These are phyloP conservation scores for Caenorhabditis sp. DNA, from an alignment of 2,888 invertebrate genomes.

Conservation along the genomic window DNA sequence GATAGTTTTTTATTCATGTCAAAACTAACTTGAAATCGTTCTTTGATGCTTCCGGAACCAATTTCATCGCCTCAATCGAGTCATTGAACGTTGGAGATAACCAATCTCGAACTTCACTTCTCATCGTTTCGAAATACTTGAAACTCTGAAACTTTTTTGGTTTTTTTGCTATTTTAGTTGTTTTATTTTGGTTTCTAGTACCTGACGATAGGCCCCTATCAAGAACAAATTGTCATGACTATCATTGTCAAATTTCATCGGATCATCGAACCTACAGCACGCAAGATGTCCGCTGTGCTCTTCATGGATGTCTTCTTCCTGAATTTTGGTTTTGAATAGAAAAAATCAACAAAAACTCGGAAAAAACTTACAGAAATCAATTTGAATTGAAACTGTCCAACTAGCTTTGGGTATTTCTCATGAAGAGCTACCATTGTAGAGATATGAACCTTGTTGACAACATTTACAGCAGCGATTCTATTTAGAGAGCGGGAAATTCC, in stretches of 20 bases:
- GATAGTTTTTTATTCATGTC: too few species aligned
- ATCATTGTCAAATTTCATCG: slow-evolving; percentile 10
- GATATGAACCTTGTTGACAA: slow-evolving; percentile 8
- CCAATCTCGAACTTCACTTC: slow-evolving; percentile 25
- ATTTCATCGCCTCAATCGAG: background rate
- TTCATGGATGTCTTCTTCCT: too few species aligned
- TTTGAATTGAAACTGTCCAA: slow-evolving; percentile 33
- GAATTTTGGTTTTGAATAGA: too few species aligned
- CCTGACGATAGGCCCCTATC: slow-evolving; percentile 44
- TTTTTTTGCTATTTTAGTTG: too few species aligned
- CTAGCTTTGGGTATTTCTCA: slow-evolving; percentile 36
- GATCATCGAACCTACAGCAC: slow-evolving; percentile 50
- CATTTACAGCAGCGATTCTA: slow-evolving; percentile 38
- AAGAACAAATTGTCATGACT: slow-evolving; percentile 26
- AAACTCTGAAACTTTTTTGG: slow-evolving; percentile 60
- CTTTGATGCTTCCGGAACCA: slow-evolving; percentile 27
- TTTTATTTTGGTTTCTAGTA: too few species aligned
- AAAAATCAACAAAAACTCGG: too few species aligned
- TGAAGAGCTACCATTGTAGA: slow-evolving; percentile 12
- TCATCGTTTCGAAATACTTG: slow-evolving; percentile 59
- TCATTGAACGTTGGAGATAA: slow-evolving; percentile 23
- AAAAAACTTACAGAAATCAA: slow-evolving; percentile 31
- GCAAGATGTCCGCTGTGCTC: slow-evolving; percentile 7
- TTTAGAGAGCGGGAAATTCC: slow-evolving; percentile 37
- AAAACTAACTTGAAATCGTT: slow-evolving; percentile 41